phyloP scores from a whole-genome alignment of 2,797 vertebrate species.

The Myotis planiceps region DNA sequence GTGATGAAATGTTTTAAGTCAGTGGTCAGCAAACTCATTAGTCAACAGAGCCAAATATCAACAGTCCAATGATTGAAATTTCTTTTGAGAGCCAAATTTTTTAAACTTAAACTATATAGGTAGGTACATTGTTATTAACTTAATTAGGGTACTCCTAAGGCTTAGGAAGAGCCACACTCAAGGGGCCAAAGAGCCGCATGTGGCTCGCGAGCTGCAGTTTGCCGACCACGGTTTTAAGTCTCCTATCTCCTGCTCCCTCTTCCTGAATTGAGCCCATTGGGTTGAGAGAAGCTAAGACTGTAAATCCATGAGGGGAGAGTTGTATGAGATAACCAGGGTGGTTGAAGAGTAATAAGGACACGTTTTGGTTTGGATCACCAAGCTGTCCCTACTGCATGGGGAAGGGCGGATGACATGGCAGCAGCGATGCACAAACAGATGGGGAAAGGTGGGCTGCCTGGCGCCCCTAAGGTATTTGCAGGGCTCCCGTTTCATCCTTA shows the following conservation, averaged over 20 bases:
- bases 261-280: not conserved
- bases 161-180: no score
- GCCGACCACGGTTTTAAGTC: not conserved
- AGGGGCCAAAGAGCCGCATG: no score
- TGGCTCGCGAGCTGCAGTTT: no score
- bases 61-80: no score
- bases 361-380: not conserved
- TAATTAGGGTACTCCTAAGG: no score
- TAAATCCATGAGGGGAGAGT: not conserved
- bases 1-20: not conserved
- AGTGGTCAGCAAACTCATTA: no score
- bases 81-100: no score
- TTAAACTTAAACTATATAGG: no score
- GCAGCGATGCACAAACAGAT: not conserved
- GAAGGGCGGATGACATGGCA: not conserved
- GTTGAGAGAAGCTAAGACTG: not conserved
- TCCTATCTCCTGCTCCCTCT: not conserved
- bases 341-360: not conserved
- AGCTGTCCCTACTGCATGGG: not conserved
- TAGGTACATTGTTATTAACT: no score
- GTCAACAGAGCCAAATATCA: no score
- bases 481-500: not conserved
- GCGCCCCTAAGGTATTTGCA: fast-evolving
- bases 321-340: not conserved
- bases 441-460: not conserved